These are phyloP conservation scores for Mongoloraphidia duomilia DNA, from an alignment of 2,888 invertebrate species.

Conservation along the genomic window DNA sequence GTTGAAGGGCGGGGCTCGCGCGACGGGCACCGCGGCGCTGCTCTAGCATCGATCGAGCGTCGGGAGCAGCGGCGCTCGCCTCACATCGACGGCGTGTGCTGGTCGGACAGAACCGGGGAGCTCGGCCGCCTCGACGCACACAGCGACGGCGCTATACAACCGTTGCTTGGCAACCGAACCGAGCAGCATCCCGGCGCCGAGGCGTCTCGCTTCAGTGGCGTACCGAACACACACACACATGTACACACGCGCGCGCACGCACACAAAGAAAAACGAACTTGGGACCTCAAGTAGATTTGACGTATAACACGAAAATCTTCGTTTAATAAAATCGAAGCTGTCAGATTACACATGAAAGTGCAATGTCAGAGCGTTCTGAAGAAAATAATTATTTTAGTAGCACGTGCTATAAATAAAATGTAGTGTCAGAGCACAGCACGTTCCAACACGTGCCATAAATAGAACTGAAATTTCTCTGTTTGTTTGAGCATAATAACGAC, in stretches of 20 bases:
- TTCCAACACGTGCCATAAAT: too few species aligned
- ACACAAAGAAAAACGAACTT: not conserved
- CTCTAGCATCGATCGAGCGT: not conserved
- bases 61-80: constrained; percentile 1
- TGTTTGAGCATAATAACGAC: too few species aligned
- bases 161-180: constrained; percentile 12
- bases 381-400: too few species aligned
- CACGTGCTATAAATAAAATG: too few species aligned
- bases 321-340: too few species aligned
- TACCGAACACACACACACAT: constrained; percentile 1
- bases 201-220: constrained; percentile 18
- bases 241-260: not conserved
- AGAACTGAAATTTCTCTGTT: too few species aligned
- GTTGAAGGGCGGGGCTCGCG: constrained; percentile 1
- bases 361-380: too few species aligned
- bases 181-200: constrained; percentile 18
- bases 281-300: too few species aligned
- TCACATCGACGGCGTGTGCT: constrained; percentile 9
- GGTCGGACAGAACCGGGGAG: constrained; percentile 15
- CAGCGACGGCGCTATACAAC: constrained; percentile 13
- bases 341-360: too few species aligned
- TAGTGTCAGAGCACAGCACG: too few species aligned
- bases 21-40: constrained; percentile 1
- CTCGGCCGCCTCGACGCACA: constrained; percentile 16
- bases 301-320: too few species aligned